These are phyloP conservation scores for Ascidia mentula DNA, from an alignment of 23 tunicate species.

Conservation along the genomic window DNA sequence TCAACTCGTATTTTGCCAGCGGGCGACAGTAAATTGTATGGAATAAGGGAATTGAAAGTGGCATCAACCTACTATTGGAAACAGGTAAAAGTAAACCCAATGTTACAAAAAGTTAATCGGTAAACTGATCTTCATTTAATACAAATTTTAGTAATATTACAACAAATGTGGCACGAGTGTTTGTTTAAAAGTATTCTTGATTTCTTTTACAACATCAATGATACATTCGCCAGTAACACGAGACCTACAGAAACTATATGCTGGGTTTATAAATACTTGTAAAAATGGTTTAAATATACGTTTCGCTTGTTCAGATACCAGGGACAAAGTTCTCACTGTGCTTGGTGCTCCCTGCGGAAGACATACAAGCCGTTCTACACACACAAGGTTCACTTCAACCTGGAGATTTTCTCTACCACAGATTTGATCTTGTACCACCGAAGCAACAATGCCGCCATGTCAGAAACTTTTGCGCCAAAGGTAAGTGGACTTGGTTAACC, in stretches of 20 bases:
- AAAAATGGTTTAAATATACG: no score
- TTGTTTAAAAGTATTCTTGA: no score
- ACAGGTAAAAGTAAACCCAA: slow-evolving; percentile 50
- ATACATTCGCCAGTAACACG: no score
- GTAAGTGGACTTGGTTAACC: no score
- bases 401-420: slow-evolving; percentile 52
- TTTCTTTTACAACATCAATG: no score
- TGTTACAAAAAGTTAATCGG: no score
- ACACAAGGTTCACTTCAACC: slow-evolving; percentile 12
- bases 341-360: slow-evolving; percentile 42
- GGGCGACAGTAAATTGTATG: slow-evolving; percentile 38
- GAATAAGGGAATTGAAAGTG: slow-evolving; percentile 16
- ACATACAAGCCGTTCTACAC: slow-evolving; percentile 15
- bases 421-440: slow-evolving; percentile 56
- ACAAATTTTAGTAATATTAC: no score
- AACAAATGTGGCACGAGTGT: no score
- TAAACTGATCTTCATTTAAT: no score
- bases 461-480: background rate
- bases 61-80: slow-evolving; percentile 35
- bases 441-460: slow-evolving; percentile 31
- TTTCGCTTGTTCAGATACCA: slow-evolving; percentile 61
- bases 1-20: slow-evolving; percentile 32
- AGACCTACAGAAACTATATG: no score
- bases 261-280: no score
- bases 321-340: slow-evolving; percentile 52